Evolutionary conservation across 2,797 vertebrate species (phyloP), one percentile per base, ranked within the genome.

Genomic region (Petrocephalus sullivani): DNA sequence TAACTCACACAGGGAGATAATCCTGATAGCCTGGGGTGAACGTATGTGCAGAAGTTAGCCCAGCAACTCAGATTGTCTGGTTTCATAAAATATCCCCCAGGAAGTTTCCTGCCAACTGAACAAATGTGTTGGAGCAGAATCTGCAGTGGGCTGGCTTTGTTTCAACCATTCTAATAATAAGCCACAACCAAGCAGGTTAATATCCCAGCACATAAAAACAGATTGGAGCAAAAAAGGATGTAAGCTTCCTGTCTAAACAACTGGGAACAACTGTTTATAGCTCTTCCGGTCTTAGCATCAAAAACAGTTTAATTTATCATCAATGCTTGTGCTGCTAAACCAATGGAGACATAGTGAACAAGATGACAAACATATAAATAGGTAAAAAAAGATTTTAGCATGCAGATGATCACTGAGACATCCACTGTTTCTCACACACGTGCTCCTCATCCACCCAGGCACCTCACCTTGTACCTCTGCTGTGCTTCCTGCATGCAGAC

Each of bases 401-500:
- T 49, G 46, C 21, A 84, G 21, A 37, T 71, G 81, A 14, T 12
- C 49, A 21, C 9, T 28, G 53, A 46, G 19, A 78, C 16, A 1
- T 78, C 4, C 21, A 8, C 23, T 54, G 57, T 9, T 57, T 58
- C 8, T 60, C 41, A 46, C 37, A 2, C 81, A 12, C 33, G 9
- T 71, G 28, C 8, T 54, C 46, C 64, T 71, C 64, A 71, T 84
- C 41, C 28, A 49, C 10, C 49, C 23, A 57, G 49, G 1, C 2
- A 81, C 90, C 96, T 95, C 90, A 98, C 97, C 95, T 97, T 96
- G 90, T 97, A 97, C 81, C 96, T 96, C 88, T 94, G 93, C 60
- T 97, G 94, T 0, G 97, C 97, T 37, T 96, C 97, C 4, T 96
- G 95, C 82, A 98, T 95, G 86, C 96, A 96, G 82, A 97, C 91